Evolutionary conservation across 2,113 vertebrate species (phyloP), one percentile per base, ranked within the genome.

Genomic region (Onychostruthus taczanowskii): DNA sequence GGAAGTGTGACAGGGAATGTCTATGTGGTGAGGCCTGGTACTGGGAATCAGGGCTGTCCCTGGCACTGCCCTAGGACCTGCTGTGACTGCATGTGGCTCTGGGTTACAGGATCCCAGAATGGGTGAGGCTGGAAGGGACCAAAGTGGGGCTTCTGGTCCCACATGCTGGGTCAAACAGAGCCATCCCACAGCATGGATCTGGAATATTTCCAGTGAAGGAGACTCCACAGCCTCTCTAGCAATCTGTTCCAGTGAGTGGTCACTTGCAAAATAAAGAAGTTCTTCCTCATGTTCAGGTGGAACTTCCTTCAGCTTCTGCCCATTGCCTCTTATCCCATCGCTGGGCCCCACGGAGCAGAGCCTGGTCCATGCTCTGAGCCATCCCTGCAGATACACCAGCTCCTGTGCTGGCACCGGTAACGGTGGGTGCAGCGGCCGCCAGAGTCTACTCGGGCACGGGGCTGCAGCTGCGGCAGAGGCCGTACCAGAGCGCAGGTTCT

Each of bases 401-500:
- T 58, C 11, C 59, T 27, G 21, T 18, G 13, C 50, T 27, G 31
- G 47, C n/a, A 27, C 16, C 8, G 4, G 31, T 1, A 14, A 26
- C 1, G 6, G 16, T 0, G 37, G 12, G 2, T 2, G 56, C 77
- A 17, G 46, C 27, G 5, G 24, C 43, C 7, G 9, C n/a, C 62
- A 33, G 17, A 31, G 33, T 43, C 50, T 11, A 62, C n/a, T 13
- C 30, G 3, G 37, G 19, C 3, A 4, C 1, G 24, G 33, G 4
- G 2, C 59, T 7, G 68, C 4, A 12, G 47, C 73, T 55, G 27
- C 1, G 9, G 4, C 39, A 7, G 10, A 37, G 3, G 28, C 3
- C 21, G 20, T 20, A 7, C 10, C 3, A 9, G 10, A 5, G 6
- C 6, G 0, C 17, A 12, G 3, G 13, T 11, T 22, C 27, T 7